Evolutionary conservation across 2,888 invertebrate species (phyloP).

Genomic region (Chaetogeoica ovagalla): DNA sequence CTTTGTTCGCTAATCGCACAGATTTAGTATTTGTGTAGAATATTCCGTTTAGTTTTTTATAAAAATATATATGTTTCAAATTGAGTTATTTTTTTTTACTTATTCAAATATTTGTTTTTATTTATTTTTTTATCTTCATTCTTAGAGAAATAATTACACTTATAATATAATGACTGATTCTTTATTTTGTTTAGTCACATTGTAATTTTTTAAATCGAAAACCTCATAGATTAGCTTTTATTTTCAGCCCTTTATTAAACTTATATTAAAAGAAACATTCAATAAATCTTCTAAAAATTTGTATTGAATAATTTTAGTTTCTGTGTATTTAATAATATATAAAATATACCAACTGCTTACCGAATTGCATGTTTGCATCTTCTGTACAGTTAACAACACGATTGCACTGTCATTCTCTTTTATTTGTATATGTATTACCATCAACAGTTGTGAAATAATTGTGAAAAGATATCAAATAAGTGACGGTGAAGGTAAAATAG

Average conservation of each 20-base stretch:
- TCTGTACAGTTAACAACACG: conserved; percentile 17
- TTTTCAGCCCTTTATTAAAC: background rate
- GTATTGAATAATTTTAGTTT: conserved; percentile 12
- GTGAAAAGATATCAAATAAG: background rate
- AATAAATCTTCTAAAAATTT: conserved; percentile 10
- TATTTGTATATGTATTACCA: conserved; percentile 2
- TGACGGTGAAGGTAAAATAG: conserved; percentile 25
- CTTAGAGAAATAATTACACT: background rate
- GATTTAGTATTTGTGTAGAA: conserved; percentile 32
- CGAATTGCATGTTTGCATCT: conserved; percentile 43
- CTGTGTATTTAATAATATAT: background rate
- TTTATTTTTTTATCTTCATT: background rate
- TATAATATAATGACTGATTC: background rate
- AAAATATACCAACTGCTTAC: conserved; percentile 32
- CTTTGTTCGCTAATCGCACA: conserved; percentile 38
- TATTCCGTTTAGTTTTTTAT: conserved; percentile 7
- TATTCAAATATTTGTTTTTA: background rate
- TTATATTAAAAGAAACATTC: background rate
- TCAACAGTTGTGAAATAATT: background rate
- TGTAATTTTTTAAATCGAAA: background rate
- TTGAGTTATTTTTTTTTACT: background rate
- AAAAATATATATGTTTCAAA: background rate
- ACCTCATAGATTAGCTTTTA: background rate
- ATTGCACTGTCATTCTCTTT: conserved; percentile 22
- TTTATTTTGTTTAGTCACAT: background rate